These are phyloP conservation scores for Nannospalax galili DNA, from an alignment of 2,113 vertebrate genomes.

Conservation along the genomic window DNA sequence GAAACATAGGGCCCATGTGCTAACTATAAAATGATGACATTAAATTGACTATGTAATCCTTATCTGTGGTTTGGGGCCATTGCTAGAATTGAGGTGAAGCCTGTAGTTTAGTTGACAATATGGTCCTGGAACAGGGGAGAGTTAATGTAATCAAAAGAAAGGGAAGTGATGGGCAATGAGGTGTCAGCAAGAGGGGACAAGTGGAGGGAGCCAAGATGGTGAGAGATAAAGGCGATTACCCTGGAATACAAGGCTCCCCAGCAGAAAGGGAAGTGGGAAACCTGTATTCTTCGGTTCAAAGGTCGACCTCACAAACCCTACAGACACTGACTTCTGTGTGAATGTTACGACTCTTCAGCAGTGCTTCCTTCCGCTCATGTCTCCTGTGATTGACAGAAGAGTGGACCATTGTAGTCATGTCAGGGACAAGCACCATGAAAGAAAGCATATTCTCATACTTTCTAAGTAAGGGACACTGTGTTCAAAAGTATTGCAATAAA, in stretches of 20 bases:
- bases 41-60: no score
- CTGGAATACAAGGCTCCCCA: neutral
- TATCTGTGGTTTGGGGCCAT: no score
- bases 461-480: neutral
- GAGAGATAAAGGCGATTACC: neutral
- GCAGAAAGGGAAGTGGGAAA: neutral
- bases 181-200: neutral
- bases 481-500: neutral
- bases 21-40: no score
- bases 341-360: neutral
- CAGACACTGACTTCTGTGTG: neutral
- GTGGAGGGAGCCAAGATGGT: neutral
- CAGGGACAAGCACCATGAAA: neutral
- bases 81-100: neutral
- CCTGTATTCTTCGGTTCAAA: neutral
- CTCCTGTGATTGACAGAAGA: neutral
- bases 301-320: no score
- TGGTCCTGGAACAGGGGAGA: neutral
- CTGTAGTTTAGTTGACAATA: neutral
- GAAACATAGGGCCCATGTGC: no score
- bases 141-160: neutral
- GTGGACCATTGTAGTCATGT: neutral
- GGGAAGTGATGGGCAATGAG: neutral
- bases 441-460: neutral
- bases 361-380: neutral